Evolutionary conservation across 1,140 invertebrate genomes (phyloP), one percentile per base, ranked within the genome.

Genomic region (Aradophagus sp.): DNA sequence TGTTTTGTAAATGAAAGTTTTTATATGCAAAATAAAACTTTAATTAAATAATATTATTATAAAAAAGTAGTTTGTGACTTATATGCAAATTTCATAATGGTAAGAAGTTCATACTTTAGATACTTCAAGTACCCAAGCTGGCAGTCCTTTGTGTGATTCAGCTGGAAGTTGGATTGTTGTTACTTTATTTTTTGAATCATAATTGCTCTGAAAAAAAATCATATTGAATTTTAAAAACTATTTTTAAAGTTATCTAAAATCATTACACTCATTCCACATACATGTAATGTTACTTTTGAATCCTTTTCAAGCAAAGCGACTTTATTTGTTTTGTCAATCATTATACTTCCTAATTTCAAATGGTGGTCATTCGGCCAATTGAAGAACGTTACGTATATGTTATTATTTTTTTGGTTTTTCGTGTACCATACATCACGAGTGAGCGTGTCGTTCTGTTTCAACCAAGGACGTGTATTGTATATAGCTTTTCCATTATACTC

Each of bases 401-500:
- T 90, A 8, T 67, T 74, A n/a, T 80, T 48, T 12, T 72, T 73
- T 53, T 62, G 77, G 7, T 79, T 87, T 27, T 86, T 85, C 0
- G 93, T 94, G 73, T 93, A 95, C 93, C 93, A 95, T 15, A 95
- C 90, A 72, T 89, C 82, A 1, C 74, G 53, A n/a, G 90, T 91
- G 0, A 88, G 11, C 0, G 92, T 92, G 77, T 98, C 96, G 78
- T 97, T 97, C 82, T 96, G 96, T 72, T 87, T 82, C 23, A 80
- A 86, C 92, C 93, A 96, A 0, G 95, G 93, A 17, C 84, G 88
- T 0, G 90, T 91, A n/a, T 85, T 86, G 77, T 96, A 99, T 75
- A 99, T 95, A 0, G 93, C 94, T 80, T 97, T 93, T 2, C 95
- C 95, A 79, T 98, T 98, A 1, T 93, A 82, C 7, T 86, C 74